phyloP scores from a whole-genome alignment of 2,888 invertebrate species.

The Biston stratarius region DNA sequence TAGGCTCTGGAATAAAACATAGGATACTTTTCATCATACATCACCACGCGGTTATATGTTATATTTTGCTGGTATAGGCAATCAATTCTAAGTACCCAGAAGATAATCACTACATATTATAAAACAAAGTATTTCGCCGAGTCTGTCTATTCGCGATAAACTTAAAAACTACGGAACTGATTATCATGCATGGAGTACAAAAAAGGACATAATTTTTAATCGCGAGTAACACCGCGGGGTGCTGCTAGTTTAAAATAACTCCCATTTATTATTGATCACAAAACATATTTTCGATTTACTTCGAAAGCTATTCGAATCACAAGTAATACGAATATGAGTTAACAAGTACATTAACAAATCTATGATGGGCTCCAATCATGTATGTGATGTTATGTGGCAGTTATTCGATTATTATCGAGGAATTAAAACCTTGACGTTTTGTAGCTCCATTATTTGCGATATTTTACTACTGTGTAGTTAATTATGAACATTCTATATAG shows the following conservation, averaged over 20 bases:
- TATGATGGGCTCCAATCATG: conserved; percentile 78
- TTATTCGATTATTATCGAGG: conserved; percentile 71
- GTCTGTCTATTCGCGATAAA: too few relatives aligned
- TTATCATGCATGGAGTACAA: too few relatives aligned
- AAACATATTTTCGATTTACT: conserved; percentile 30
- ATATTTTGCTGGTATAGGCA: too few relatives aligned
- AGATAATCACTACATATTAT: too few relatives aligned
- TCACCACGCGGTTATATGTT: too few relatives aligned
- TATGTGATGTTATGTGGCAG: conserved; percentile 67
- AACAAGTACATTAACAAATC: conserved; percentile 79
- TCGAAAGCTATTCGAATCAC: conserved; percentile 60
- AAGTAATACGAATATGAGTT: conserved; percentile 59
- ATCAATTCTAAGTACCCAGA: too few relatives aligned
- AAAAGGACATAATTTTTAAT: too few relatives aligned
- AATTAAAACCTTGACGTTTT: conserved; percentile 71
- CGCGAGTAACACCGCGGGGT: too few relatives aligned
- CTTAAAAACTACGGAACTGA: too few relatives aligned
- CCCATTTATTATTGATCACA: not conserved
- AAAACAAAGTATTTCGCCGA: too few relatives aligned
- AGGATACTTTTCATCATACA: too few relatives aligned
- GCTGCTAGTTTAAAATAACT: not conserved
- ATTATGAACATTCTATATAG: conserved; percentile 31
- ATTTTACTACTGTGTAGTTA: conserved; percentile 46
- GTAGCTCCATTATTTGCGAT: conserved; percentile 55
- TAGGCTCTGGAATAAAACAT: too few relatives aligned